Evolutionary conservation across 2,113 vertebrate genomes (phyloP).

Genomic region (Sinocyclocheilus rhinocerous): DNA sequence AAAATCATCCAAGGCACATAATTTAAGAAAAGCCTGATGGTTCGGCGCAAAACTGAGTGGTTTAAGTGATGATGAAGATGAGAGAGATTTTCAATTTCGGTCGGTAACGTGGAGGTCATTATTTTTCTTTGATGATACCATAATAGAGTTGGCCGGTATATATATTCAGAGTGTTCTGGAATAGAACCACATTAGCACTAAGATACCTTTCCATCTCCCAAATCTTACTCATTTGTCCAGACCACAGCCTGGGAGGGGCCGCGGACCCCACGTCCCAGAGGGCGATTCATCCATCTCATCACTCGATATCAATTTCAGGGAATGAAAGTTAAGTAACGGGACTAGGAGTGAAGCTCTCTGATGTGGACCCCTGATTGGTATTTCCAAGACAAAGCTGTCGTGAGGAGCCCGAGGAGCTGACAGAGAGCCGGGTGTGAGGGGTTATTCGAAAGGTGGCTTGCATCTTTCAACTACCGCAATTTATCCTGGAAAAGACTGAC

Average conservation of each 20-base stretch:
- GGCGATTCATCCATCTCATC: conserved; percentile 54
- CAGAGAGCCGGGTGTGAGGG: neutral
- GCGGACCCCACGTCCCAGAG: conserved; percentile 36
- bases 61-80: conserved; percentile 57
- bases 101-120: conserved; percentile 58
- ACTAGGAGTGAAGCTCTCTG: conserved; percentile 43
- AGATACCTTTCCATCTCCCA: conserved; percentile 56
- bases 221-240: conserved; percentile 53
- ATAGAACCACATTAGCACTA: conserved; percentile 56
- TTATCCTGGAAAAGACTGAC: conserved; percentile 39
- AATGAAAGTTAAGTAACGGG: conserved; percentile 55
- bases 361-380: conserved; percentile 37
- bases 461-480: conserved; percentile 51
- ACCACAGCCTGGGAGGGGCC: conserved; percentile 34
- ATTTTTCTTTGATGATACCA: conserved; percentile 59
- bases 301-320: conserved; percentile 57
- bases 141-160: conserved; percentile 57
- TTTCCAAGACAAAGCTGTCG: neutral
- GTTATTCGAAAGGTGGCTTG: conserved; percentile 3
- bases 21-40: conserved; percentile 50
- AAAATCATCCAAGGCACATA: conserved; percentile 47
- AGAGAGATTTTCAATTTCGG: conserved; percentile 61
- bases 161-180: conserved; percentile 45
- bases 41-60: conserved; percentile 45
- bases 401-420: conserved; percentile 35